Base-by-base conservation (phyloP, 2,797 vertebrate species). In the Merluccius polli region DNA sequence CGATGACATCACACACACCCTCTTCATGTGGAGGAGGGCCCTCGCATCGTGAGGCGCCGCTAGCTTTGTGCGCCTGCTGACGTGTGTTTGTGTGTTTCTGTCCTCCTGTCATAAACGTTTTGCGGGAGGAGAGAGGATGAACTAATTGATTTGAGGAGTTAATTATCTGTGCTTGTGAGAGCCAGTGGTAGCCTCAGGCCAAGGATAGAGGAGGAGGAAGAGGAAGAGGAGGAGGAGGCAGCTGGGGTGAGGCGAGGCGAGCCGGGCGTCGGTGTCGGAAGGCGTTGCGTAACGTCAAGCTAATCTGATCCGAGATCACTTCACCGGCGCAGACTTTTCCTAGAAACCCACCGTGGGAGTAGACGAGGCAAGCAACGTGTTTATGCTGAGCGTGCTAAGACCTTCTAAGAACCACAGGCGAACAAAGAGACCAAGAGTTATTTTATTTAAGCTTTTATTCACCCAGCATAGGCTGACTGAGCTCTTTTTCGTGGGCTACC, bases 1-100 rank as follows among this genome's bases (percentile, higher is more conserved):
- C 32, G 69, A 27, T 76, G 71, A 76, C 72, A 70, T 73, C 71
- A 79, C 31, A 41, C 33, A 44, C 52, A 4, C 24, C 59, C 59
- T 65, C 59, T 65, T 4, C n/a, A 27, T 12, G 59, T 11, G 59
- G n/a, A 65, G 59, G n/a, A 65, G 24, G 73, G 52, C 59, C 59
- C 27, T n/a, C n/a, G 52, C 52, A 10, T n/a, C 52, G 52, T 5
- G 52, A 59, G 52, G 21, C 21, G 44, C 44, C 16, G 44, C 12
- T 48, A 48, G 44, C 44, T 21, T 21, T 4, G 44, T 7, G 33
- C 33, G 33, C 33, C 33, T 35, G 33, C 33, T 35, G 8, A 8
- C 33, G 33, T 35, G 16, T 18, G 44, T 18, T 21, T 2, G 52
- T n/a, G 18, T 24, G 21, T 15, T 21, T 59, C 21, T 10, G 21